Evolutionary conservation across 1,140 invertebrate species (phyloP), one percentile per base, ranked within the genome.

Genomic region (Anastrepha ludens): DNA sequence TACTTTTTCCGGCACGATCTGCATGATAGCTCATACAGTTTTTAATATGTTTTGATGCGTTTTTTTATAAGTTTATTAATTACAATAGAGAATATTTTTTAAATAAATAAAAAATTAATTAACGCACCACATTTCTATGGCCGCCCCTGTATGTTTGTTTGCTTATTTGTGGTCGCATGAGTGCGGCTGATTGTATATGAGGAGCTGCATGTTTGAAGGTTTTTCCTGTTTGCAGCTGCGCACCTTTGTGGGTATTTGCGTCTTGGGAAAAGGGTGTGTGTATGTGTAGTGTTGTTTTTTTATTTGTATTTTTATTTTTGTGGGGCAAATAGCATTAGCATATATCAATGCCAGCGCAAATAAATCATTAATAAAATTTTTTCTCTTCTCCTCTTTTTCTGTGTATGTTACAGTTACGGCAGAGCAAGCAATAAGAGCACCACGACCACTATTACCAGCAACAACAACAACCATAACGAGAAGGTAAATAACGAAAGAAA

Each of bases 311-410:
- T 62, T 17, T 62, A n/a, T 87, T 74, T 74, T 50, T 87, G 55
- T 74, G 60, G 87, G 86, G 81, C 89, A 88, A 89, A 90, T 90
- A 90, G 92, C 91, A 91, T 91, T 91, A 92, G 91, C 91, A 92
- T 92, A 92, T 92, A 92, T 92, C 91, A 92, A 92, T 92, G 91
- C 91, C 91, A 92, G 91, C 91, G 91, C 91, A 92, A 92, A 92
- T 92, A 92, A 92, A 92, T 92, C 91, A 92, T 92, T 91, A 92
- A 92, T 92, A 92, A 91, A 91, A 91, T 92, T 92, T 86, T 67
- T 50, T 86, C 8, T 39, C 0, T 13, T 86, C 67, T 90, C 89
- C 90, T 17, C 39, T 47, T 55, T 81, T 39, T 55, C 13, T 81
- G 5, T 50, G 41, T 50, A 81, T 88, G 89, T 91, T 91, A 91